Percentiles rank a stretch among this genome's conserved stretches.
Evolutionary conservation across 2,113 vertebrate genomes (phyloP).

Genomic region (Oreocharis arfaki): DNA sequence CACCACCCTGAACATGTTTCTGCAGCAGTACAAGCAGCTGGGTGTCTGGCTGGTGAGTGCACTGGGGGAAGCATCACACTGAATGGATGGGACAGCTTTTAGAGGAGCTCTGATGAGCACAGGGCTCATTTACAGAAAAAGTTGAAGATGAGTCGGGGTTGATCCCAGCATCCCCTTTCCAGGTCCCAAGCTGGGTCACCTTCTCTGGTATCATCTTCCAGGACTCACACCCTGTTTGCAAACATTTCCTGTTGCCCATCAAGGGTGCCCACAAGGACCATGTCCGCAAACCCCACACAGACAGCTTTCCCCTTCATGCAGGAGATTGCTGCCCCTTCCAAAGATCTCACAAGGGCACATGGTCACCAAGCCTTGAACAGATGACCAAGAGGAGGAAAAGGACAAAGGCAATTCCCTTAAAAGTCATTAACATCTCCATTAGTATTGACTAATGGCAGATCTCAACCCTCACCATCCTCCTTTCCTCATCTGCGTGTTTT

Average conservation of each 20-base stretch:
- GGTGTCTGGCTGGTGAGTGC: not conserved
- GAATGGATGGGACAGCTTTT: not conserved
- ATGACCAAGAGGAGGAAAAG: not conserved
- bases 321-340: not conserved
- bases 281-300: not conserved
- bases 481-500: not conserved
- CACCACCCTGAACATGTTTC: fast-evolving
- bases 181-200: not conserved
- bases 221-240: not conserved
- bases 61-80: not conserved
- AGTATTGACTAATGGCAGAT: not conserved
- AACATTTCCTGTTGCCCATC: not conserved
- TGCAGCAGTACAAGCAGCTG: not conserved
- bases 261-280: not conserved
- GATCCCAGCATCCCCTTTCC: not conserved
- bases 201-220: not conserved
- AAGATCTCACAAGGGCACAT: not conserved
- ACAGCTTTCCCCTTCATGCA: not conserved
- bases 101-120: not conserved
- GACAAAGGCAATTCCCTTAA: not conserved
- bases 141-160: not conserved
- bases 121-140: not conserved
- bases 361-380: not conserved
- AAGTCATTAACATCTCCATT: not conserved
- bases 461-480: not conserved